Conservation (phyloP, 2,888 invertebrate genomes). For the Entomobrya proxima region DNA sequence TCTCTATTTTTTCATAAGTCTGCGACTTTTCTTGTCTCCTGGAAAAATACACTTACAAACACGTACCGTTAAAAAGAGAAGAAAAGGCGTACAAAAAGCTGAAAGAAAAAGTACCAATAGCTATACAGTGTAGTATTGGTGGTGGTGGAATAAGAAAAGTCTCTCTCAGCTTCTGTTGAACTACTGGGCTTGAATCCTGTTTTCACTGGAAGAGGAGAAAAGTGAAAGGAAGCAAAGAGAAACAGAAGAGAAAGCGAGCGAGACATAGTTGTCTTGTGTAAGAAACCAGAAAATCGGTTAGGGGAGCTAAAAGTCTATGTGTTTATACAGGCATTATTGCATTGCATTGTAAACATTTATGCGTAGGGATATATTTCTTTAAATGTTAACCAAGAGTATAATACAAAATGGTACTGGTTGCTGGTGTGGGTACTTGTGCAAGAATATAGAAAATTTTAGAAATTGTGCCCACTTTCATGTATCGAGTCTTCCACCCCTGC, state of each 20-base stretch:
- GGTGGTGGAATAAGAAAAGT: not conserved
- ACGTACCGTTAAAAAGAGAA: not conserved
- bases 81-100: slow-evolving; percentile 21
- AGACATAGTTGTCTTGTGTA: slow-evolving; percentile 60
- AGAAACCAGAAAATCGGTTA: slow-evolving; percentile 64
- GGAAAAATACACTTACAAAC: slow-evolving; percentile 34
- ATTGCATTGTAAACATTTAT: not conserved
- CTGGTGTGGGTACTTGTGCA: not conserved
- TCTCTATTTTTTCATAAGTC: slow-evolving; percentile 48
- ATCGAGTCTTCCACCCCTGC: not conserved
- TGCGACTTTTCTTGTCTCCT: slow-evolving; percentile 55
- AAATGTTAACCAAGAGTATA: too few relatives aligned
- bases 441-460: not conserved
- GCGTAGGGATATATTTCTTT: not conserved
- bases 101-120: slow-evolving; percentile 15
- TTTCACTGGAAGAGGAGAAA: not conserved
- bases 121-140: not conserved
- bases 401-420: not conserved
- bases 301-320: slow-evolving; percentile 43
- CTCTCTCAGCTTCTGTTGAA: slow-evolving; percentile 1
- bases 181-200: slow-evolving; percentile 9
- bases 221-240: slow-evolving; percentile 40
- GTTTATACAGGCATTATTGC: not conserved
- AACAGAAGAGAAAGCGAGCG: slow-evolving; percentile 43
- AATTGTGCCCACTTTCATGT: slow-evolving; percentile 19